A percentile compares a stretch with the other conserved stretches of the same genome.
Evolutionary conservation across 2,113 vertebrate species (phyloP).

Genomic region (Chaetura pelagica): DNA sequence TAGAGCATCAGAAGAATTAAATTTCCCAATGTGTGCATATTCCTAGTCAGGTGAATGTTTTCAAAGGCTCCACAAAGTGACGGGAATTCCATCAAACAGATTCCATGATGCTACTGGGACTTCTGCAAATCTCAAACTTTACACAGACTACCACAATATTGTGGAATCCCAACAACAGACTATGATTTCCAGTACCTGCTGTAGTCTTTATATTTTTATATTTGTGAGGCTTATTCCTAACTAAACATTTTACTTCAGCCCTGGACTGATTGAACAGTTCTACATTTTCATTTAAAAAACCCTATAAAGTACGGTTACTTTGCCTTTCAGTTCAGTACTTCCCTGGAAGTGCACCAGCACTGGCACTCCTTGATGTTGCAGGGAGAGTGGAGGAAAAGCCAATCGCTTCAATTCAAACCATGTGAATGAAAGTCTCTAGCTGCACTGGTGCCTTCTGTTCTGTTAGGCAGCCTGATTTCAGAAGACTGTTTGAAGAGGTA

Average conservation of each 20-base stretch:
- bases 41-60: background rate
- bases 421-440: background rate
- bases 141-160: background rate
- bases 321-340: background rate
- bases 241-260: background rate
- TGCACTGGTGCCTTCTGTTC: constrained; percentile 7
- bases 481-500: constrained; percentile 19
- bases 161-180: background rate
- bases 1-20: background rate
- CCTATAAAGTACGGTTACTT: background rate
- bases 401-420: background rate
- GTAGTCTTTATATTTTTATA: background rate
- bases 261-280: background rate
- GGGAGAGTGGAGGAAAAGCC: background rate
- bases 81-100: background rate
- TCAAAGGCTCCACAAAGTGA: background rate
- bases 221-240: background rate
- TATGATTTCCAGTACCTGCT: background rate
- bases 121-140: background rate
- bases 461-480: background rate
- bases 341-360: background rate
- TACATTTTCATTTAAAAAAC: background rate
- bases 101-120: background rate
- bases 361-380: background rate
- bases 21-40: background rate